Conservation (phyloP, 2,113 vertebrate genomes). For the Pundamilia nyererei region DNA sequence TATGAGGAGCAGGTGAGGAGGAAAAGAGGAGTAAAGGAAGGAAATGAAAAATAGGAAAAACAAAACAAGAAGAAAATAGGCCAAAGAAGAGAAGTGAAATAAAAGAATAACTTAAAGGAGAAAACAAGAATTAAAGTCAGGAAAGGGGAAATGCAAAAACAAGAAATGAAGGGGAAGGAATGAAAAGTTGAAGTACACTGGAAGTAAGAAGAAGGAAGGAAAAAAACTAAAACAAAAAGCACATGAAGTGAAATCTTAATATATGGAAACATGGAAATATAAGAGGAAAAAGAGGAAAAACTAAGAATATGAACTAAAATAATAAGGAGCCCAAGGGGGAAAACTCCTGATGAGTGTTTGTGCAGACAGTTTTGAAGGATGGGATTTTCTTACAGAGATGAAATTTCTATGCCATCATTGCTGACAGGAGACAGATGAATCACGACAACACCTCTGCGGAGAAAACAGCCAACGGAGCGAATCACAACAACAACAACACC, state of each 20-base stretch:
- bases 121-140: background rate
- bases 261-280: background rate
- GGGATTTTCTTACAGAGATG: conserved; percentile 6
- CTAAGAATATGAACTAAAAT: background rate
- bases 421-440: conserved; percentile 42
- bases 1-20: background rate
- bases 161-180: accelerated
- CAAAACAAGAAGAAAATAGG: background rate
- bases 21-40: background rate
- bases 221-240: background rate
- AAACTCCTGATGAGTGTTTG: background rate
- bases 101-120: background rate
- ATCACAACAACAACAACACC: background rate
- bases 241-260: background rate
- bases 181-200: background rate
- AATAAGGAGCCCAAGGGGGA: background rate
- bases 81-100: background rate
- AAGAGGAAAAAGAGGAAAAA: background rate
- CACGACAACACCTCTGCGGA: background rate
- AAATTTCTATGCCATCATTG: background rate
- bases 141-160: background rate
- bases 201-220: background rate
- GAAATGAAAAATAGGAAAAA: background rate
- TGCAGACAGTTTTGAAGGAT: conserved; percentile 29
- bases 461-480: background rate